Conservation (phyloP, 2,797 vertebrate genomes). For the Myotis vivesi region DNA sequence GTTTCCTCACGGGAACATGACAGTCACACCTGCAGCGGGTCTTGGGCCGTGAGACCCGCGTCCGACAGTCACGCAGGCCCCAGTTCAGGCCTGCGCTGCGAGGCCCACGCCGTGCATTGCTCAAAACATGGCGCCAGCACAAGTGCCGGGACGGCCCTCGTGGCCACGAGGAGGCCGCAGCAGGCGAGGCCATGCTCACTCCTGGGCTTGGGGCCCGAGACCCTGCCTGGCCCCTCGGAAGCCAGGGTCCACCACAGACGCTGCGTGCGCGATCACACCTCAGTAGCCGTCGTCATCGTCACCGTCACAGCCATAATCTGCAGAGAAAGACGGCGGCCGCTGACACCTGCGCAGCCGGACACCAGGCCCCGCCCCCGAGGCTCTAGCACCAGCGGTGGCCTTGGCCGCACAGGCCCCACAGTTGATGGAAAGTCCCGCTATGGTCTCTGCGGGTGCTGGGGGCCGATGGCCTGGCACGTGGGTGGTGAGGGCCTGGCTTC, state of each 20-base stretch:
- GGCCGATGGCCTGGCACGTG: not conserved
- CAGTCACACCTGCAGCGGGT: accelerated
- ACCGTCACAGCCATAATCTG: constrained; percentile 93
- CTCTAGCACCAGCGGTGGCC: accelerated
- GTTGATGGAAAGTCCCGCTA: accelerated
- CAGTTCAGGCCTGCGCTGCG: not conserved
- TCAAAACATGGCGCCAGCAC: constrained; percentile 68
- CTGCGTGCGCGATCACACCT: not conserved
- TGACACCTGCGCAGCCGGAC: too few species aligned
- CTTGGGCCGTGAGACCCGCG: not conserved
- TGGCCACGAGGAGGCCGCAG: not conserved
- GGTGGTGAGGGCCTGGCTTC: not conserved
- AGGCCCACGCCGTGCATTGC: constrained; percentile 42
- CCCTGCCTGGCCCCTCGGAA: not conserved
- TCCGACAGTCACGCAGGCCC: not conserved
- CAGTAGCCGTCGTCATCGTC: constrained; percentile 91
- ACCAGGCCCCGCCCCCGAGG: too few species aligned
- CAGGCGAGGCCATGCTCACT: not conserved
- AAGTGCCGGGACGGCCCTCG: constrained; percentile 65
- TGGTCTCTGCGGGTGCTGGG: not conserved
- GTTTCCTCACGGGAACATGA: accelerated
- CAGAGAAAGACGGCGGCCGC: constrained; percentile 21
- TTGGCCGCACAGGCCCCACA: not conserved
- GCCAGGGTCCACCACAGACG: accelerated
- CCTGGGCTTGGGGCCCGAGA: not conserved